Evolutionary conservation across 2,888 invertebrate species (phyloP).

Genomic region (Noctua pronuba): DNA sequence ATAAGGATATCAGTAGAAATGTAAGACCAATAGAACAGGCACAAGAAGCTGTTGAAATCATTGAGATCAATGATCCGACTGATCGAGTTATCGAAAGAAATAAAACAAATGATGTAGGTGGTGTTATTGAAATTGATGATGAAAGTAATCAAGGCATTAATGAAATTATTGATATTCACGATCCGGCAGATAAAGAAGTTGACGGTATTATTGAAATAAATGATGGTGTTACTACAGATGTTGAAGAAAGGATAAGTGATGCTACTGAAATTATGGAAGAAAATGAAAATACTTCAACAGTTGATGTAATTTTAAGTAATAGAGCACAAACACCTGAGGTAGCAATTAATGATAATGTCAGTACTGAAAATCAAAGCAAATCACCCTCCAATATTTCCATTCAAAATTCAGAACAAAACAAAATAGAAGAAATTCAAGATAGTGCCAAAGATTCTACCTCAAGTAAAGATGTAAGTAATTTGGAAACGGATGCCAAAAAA

Average conservation of each 20-base stretch:
- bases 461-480: conserved; percentile 14
- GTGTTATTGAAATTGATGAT: conserved; percentile 33
- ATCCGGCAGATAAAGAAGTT: not conserved
- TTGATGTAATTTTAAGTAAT: conserved; percentile 1
- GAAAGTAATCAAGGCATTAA: conserved; percentile 15
- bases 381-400: not conserved
- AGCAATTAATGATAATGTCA: conserved; percentile 12
- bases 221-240: not conserved
- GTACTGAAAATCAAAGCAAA: conserved; percentile 26
- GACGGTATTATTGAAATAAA: conserved; percentile 30
- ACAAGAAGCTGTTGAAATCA: conserved; percentile 25
- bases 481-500: conserved; percentile 3
- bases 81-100: not conserved
- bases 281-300: not conserved
- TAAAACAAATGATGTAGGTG: conserved; percentile 2
- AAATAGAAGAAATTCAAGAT: conserved; percentile 6
- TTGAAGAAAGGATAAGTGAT: not conserved
- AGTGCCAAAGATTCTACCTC: not conserved
- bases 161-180: not conserved
- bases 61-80: conserved; percentile 36
- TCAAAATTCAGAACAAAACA: not conserved
- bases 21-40: not conserved
- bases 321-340: not conserved
- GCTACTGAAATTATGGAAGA: not conserved
- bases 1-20: conserved; percentile 1